Percentiles rank a stretch among this genome's conserved stretches.
Conservation (phyloP, 2,113 vertebrate species). For the Thalassarche chlororhynchos region DNA sequence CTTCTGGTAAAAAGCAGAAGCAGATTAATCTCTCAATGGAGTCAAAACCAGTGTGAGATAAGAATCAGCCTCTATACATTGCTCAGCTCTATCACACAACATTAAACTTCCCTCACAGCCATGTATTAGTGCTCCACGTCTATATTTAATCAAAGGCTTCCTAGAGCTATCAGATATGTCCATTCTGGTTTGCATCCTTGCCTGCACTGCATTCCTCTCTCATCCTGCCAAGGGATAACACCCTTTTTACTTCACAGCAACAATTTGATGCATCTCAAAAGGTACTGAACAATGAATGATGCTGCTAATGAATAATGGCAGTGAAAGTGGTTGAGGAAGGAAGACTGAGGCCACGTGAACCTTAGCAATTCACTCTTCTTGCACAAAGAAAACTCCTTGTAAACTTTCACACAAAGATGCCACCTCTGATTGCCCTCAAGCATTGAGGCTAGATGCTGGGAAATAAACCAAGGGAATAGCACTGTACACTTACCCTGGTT, state of each 20-base stretch:
- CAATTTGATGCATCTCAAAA: not conserved
- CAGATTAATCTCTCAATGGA: constrained; percentile 46
- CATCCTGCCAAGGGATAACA: not conserved
- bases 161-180: not conserved
- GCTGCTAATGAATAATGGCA: not conserved
- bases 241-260: not conserved
- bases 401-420: not conserved
- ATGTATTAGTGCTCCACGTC: not conserved
- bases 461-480: not conserved
- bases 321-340: not conserved
- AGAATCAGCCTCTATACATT: constrained; percentile 27
- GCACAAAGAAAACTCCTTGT: not conserved
- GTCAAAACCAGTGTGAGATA: not conserved
- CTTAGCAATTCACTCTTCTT: not conserved
- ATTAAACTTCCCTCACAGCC: constrained; percentile 7
- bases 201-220: not conserved
- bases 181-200: not conserved
- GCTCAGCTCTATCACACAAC: constrained; percentile 29
- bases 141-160: constrained; percentile 9
- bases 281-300: not conserved
- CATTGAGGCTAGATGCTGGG: not conserved
- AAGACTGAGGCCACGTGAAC: not conserved
- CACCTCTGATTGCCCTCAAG: not conserved
- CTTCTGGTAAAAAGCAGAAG: constrained; percentile 33
- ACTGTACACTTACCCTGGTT: not conserved